Percentiles rank a stretch among this genome's conserved stretches.
These are phyloP conservation scores for Cheilinus undulatus DNA, from an alignment of 2,113 vertebrate genomes.

Conservation along the genomic window DNA sequence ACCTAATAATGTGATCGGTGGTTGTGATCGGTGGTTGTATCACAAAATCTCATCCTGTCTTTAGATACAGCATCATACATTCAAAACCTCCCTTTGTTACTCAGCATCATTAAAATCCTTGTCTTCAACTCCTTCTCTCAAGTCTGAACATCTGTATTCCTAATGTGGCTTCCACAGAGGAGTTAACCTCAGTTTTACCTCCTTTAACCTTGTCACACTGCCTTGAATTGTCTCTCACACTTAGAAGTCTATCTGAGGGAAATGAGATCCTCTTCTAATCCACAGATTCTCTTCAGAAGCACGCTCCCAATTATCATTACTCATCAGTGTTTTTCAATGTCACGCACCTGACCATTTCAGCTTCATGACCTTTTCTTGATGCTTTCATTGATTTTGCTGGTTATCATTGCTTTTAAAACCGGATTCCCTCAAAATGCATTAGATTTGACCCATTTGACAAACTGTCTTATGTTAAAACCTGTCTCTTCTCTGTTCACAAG, in stretches of 20 bases:
- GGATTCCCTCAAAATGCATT: no score
- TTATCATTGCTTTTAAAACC: no score
- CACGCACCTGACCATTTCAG: no score
- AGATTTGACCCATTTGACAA: no score
- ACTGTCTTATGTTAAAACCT: no score
- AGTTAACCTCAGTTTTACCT: conserved; percentile 45
- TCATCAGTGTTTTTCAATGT: conserved; percentile 20
- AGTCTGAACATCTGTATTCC: conserved; percentile 23
- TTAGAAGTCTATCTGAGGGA: conserved; percentile 5
- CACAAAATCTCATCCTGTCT: no score
- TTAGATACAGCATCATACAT: conserved; percentile 25
- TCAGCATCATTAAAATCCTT: conserved; percentile 28
- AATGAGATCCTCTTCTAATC: conserved; percentile 15
- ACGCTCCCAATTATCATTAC: not conserved
- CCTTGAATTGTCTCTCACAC: conserved; percentile 10
- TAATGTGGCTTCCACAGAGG: not conserved
- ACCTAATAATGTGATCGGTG: no score
- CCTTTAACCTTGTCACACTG: conserved; percentile 33
- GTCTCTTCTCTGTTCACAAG: no score
- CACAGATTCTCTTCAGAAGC: not conserved
- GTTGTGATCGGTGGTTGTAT: no score
- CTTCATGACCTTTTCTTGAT: no score
- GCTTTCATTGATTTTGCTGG: no score
- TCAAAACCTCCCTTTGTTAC: conserved; percentile 11
- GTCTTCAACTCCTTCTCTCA: conserved; percentile 21